A percentile compares a stretch with the other conserved stretches of the same genome.
Evolutionary conservation across 2,797 vertebrate genomes (phyloP).

Genomic region (Danio tinwini): DNA sequence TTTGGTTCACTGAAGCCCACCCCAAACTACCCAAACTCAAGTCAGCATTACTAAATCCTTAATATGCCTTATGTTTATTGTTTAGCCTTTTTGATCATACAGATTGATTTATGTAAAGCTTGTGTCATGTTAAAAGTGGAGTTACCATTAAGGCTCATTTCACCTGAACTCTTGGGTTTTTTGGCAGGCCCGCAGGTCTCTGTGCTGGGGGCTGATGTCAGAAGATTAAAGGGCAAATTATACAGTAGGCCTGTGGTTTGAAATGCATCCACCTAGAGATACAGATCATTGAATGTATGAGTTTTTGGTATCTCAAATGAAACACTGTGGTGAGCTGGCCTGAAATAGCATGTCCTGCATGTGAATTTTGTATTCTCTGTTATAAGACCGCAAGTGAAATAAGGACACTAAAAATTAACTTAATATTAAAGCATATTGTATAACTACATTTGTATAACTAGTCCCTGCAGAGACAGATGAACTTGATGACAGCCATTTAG

Average conservation of each 20-base stretch:
- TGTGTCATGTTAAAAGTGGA: background rate
- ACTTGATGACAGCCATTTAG: background rate
- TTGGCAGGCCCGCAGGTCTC: background rate
- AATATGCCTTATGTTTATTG: no score
- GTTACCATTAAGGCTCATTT: background rate
- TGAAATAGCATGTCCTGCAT: conserved; percentile 9
- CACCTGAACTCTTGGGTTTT: background rate
- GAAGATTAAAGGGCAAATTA: conserved; percentile 39
- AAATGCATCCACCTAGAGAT: conserved; percentile 37
- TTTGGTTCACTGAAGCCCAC: no score
- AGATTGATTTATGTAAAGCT: background rate
- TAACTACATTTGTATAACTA: background rate
- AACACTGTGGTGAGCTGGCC: conserved; percentile 5
- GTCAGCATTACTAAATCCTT: no score
- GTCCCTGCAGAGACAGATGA: background rate
- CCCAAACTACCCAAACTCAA: no score
- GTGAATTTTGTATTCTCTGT: conserved; percentile 7
- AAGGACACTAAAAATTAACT: conserved; percentile 8
- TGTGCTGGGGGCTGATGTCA: conserved; percentile 12
- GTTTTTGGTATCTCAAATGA: conserved; percentile 23
- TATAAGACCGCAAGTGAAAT: background rate
- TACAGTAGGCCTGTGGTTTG: conserved; percentile 42
- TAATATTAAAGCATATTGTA: background rate
- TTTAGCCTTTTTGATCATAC: no score
- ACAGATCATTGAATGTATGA: conserved; percentile 1